Percentiles rank a stretch among this genome's conserved stretches.
phyloP scores from a whole-genome alignment of 2,113 vertebrate genomes.

The Sula dactylatra region DNA sequence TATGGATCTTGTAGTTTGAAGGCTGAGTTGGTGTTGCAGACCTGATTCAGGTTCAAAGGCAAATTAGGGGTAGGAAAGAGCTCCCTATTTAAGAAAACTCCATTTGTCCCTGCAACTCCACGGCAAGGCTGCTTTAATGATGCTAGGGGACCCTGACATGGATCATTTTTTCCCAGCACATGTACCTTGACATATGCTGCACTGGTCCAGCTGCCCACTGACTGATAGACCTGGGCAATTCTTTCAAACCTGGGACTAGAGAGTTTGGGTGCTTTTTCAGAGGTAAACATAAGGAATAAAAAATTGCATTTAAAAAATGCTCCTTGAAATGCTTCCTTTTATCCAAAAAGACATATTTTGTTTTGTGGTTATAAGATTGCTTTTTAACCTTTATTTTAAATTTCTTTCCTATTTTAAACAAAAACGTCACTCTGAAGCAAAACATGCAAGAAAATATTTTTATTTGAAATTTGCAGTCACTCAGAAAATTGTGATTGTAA shows the following conservation, averaged over 20 bases:
- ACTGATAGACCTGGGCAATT: neutral
- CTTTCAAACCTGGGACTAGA: neutral
- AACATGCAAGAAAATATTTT: neutral
- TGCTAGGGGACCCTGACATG: neutral
- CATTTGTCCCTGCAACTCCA: neutral
- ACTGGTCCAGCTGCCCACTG: neutral
- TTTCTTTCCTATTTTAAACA: neutral
- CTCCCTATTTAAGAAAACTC: neutral
- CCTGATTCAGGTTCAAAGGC: neutral
- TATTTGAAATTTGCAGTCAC: neutral
- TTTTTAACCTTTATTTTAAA: neutral
- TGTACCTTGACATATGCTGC: neutral
- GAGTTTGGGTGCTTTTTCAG: neutral
- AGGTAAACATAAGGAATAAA: neutral
- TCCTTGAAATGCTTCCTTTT: neutral
- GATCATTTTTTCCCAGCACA: neutral
- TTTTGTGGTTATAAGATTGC: neutral
- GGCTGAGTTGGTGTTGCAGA: neutral
- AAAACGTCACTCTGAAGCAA: neutral
- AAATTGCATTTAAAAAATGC: neutral
- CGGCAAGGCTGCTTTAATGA: neutral
- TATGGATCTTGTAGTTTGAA: neutral
- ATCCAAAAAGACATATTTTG: neutral
- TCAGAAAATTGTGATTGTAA: neutral
- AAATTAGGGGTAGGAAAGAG: neutral